phyloP scores from a whole-genome alignment of 1,140 invertebrate species.

The Drosophila micromelanica region DNA sequence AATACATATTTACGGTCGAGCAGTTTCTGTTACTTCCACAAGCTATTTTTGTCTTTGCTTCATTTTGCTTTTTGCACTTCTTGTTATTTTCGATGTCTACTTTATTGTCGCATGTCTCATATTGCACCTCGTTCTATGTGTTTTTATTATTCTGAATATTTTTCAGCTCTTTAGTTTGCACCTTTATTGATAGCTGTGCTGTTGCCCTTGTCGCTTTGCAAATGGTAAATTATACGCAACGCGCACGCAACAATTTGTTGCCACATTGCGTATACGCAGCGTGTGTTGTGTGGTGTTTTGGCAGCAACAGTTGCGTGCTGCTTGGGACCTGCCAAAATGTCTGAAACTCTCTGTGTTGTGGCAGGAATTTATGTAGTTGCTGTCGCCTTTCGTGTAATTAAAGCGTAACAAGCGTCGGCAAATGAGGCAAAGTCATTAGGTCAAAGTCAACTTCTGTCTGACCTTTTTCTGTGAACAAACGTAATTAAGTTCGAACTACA shows the following conservation, averaged over 20 bases:
- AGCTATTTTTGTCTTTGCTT: constrained; percentile 49
- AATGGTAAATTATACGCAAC: constrained; percentile 47
- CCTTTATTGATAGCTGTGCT: constrained; percentile 26
- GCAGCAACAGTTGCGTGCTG: constrained; percentile 32
- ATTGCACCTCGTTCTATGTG: constrained; percentile 22
- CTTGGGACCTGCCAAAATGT: neutral
- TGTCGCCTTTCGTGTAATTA: constrained; percentile 38
- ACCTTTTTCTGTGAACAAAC: constrained; percentile 7
- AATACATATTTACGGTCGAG: constrained; percentile 7
- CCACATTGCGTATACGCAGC: constrained; percentile 29
- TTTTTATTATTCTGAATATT: constrained; percentile 7
- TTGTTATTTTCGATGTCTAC: constrained; percentile 10
- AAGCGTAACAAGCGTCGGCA: constrained; percentile 28
- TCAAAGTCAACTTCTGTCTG: constrained; percentile 13
- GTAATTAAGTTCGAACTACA: constrained; percentile 34
- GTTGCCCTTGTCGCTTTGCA: neutral
- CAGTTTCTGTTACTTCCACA: constrained; percentile 38
- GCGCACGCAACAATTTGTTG: constrained; percentile 46
- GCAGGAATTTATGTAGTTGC: constrained; percentile 28
- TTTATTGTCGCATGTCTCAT: constrained; percentile 44
- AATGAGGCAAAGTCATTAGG: constrained; percentile 43
- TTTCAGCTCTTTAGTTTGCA: constrained; percentile 7
- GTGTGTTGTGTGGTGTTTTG: neutral
- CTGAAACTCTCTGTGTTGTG: constrained; percentile 5
- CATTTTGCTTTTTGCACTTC: constrained; percentile 39